These are phyloP conservation scores for Tenodera sinensis DNA, from an alignment of 2,888 invertebrate species.

Conservation along the genomic window DNA sequence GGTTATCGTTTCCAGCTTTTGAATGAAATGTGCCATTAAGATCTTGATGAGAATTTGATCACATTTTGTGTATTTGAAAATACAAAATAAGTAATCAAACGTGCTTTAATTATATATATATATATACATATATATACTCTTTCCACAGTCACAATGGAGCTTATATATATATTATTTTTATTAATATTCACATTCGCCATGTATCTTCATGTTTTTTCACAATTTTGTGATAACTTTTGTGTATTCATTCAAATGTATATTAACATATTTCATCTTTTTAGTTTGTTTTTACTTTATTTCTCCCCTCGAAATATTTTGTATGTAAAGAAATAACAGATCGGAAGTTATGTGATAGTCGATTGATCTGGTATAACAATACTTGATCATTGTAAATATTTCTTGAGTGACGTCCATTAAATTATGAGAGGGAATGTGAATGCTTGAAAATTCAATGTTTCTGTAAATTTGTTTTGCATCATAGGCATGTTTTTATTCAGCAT, in stretches of 20 bases:
- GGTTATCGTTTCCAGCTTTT: conserved; percentile 18
- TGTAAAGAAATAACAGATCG: not conserved
- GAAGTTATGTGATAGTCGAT: not conserved
- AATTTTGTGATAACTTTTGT: not conserved
- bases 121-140: not conserved
- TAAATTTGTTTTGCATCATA: not conserved
- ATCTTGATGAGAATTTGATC: not conserved
- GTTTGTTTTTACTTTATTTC: not conserved
- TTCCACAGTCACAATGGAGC: not conserved
- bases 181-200: not conserved
- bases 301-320: not conserved
- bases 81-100: conserved; percentile 10
- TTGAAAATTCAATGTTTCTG: not conserved
- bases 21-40: not conserved
- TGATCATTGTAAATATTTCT: conserved; percentile 21
- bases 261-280: conserved; percentile 5
- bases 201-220: conserved; percentile 6
- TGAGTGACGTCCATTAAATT: conserved; percentile 17
- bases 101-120: conserved; percentile 14
- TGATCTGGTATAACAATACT: not conserved
- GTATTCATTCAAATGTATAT: not conserved
- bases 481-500: not conserved
- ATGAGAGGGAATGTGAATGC: not conserved
- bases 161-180: conserved; percentile 9
- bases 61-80: not conserved